Conservation (phyloP, 1,140 invertebrate genomes). For the Lepeophtheirus salmonis region DNA sequence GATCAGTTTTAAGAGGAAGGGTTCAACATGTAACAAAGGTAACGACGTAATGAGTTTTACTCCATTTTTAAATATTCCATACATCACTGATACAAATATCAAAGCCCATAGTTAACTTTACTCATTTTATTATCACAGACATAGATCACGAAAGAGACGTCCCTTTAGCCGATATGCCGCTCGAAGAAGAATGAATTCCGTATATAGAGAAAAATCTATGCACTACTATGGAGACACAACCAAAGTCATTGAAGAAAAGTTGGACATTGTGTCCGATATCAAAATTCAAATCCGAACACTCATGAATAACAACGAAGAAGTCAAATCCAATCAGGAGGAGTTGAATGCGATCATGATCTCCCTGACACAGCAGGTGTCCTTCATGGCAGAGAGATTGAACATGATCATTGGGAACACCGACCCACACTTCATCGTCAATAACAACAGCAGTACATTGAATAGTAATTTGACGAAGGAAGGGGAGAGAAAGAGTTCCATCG, state of each 20-base stretch:
- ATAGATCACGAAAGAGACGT: constrained; percentile 15
- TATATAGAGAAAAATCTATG: constrained; percentile 11
- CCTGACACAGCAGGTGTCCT: background rate
- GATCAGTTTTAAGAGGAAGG: too few species aligned
- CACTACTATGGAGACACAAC: background rate
- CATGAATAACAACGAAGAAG: constrained; percentile 11
- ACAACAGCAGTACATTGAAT: background rate
- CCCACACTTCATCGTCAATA: background rate
- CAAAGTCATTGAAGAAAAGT: constrained; percentile 10
- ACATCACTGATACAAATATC: too few species aligned
- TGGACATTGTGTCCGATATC: constrained; percentile 4
- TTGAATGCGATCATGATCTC: background rate
- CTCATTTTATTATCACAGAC: too few species aligned
- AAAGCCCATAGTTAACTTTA: too few species aligned
- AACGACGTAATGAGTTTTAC: too few species aligned
- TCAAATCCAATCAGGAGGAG: constrained; percentile 9
- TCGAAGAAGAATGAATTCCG: constrained; percentile 4
- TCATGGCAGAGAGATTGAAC: constrained; percentile 1
- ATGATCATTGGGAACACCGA: background rate
- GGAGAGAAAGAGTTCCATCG: constrained; percentile 2
- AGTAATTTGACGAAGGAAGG: background rate
- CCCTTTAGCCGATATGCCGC: constrained; percentile 17
- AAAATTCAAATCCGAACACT: constrained; percentile 13
- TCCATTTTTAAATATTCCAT: too few species aligned
- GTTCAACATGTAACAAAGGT: too few species aligned